phyloP scores from a whole-genome alignment of 2,888 invertebrate genomes.

The Chelonus formosanus region DNA sequence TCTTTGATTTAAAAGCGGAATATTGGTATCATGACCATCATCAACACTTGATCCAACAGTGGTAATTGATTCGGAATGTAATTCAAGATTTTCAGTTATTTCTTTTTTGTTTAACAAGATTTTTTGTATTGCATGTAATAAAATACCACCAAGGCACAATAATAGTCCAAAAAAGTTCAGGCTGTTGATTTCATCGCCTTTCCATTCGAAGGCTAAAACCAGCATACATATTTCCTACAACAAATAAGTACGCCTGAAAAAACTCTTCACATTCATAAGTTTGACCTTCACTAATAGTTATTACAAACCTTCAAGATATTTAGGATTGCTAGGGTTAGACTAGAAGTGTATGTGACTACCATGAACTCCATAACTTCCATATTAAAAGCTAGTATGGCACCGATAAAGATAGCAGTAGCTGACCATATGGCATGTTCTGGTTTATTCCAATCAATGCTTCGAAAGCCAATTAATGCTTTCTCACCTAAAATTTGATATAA shows the following conservation, averaged over 20 bases:
- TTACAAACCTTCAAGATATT: constrained; percentile 90
- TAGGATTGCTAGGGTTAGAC: constrained; percentile 93
- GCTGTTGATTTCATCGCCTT: constrained; percentile 83
- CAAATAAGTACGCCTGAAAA: neutral
- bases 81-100: constrained; percentile 52
- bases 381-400: constrained; percentile 87
- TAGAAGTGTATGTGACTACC: constrained; percentile 92
- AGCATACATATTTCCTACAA: constrained; percentile 92
- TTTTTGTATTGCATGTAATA: constrained; percentile 83
- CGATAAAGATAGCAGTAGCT: constrained; percentile 65
- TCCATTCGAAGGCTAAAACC: constrained; percentile 85
- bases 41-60: constrained; percentile 50
- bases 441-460: constrained; percentile 53
- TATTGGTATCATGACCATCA: constrained; percentile 53
- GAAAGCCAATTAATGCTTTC: constrained; percentile 46
- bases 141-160: constrained; percentile 89
- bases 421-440: constrained; percentile 45
- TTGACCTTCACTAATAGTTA: neutral
- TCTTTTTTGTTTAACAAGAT: constrained; percentile 54
- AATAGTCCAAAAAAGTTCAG: constrained; percentile 87
- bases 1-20: constrained; percentile 58
- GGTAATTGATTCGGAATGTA: constrained; percentile 53
- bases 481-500: constrained; percentile 43
- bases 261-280: too few relatives aligned
- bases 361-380: constrained; percentile 97